Evolutionary conservation across 1,140 invertebrate genomes (phyloP).

Genomic region (Pygmarrhopalites habei): DNA sequence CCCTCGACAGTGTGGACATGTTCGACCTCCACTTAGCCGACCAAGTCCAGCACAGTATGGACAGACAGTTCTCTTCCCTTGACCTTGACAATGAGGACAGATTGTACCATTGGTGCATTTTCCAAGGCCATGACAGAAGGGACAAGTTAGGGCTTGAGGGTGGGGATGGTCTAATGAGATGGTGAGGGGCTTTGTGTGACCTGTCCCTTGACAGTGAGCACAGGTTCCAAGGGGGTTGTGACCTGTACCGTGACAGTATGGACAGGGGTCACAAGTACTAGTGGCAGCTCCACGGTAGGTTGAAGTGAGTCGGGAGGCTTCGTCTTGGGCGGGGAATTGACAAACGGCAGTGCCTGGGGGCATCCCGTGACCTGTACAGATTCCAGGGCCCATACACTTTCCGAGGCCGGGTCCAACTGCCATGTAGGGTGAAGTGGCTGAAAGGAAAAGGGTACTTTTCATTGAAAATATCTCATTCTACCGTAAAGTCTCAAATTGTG

Average conservation of each 20-base stretch:
- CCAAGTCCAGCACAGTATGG: background rate
- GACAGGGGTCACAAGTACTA: background rate
- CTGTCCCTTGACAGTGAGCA: constrained; percentile 1
- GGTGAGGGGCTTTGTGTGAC: background rate
- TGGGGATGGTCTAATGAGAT: background rate
- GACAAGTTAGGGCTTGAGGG: background rate
- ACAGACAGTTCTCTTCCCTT: too few species aligned
- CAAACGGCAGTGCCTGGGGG: constrained; percentile 18
- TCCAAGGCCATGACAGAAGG: background rate
- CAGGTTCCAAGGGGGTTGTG: background rate
- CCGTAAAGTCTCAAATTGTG: too few species aligned
- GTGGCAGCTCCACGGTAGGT: background rate
- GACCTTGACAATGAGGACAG: constrained; percentile 1
- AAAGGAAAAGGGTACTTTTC: background rate
- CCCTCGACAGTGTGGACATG: background rate
- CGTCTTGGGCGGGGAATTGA: constrained; percentile 13
- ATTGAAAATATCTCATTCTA: too few species aligned
- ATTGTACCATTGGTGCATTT: background rate
- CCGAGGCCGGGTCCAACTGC: constrained; percentile 15
- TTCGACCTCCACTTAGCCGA: background rate
- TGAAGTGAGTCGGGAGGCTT: background rate
- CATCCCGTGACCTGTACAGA: constrained; percentile 29
- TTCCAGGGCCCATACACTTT: constrained; percentile 28
- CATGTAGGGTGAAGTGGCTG: constrained; percentile 29
- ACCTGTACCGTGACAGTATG: constrained; percentile 8